Evolutionary conservation across 2,888 invertebrate genomes (phyloP).

Genomic region (Listrodromus nycthemerus): DNA sequence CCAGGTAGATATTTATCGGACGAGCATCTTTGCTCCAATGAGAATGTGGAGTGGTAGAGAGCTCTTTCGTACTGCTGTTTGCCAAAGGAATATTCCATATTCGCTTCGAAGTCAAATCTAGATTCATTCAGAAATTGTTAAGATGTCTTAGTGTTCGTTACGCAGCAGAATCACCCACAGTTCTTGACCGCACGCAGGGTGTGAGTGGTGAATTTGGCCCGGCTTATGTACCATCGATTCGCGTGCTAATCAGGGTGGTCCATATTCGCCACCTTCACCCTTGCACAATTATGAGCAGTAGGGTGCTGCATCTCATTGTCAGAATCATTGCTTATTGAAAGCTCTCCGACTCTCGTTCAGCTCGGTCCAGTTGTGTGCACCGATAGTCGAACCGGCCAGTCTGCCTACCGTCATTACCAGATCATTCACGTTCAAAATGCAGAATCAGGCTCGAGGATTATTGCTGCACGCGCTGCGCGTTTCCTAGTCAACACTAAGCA

Average conservation of each 20-base stretch:
- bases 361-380: neutral
- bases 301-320: neutral
- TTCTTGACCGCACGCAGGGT: neutral
- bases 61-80: neutral
- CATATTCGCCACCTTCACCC: too few relatives aligned
- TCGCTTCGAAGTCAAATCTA: neutral
- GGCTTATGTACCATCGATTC: too few relatives aligned
- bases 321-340: conserved; percentile 1
- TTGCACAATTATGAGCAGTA: neutral
- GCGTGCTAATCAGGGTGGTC: too few relatives aligned
- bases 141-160: neutral
- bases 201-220: too few relatives aligned
- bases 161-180: neutral
- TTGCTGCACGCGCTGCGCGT: conserved; percentile 39
- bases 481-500: conserved; percentile 50
- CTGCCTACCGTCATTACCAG: conserved; percentile 52
- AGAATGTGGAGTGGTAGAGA: neutral
- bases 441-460: conserved; percentile 54
- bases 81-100: neutral
- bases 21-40: neutral
- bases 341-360: conserved; percentile 6
- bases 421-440: conserved; percentile 61
- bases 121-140: too few relatives aligned
- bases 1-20: conserved; percentile 34
- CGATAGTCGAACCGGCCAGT: neutral